A percentile compares a stretch with the other conserved stretches of the same genome.
phyloP scores from a whole-genome alignment of 2,888 invertebrate species.

The Labia minor region DNA sequence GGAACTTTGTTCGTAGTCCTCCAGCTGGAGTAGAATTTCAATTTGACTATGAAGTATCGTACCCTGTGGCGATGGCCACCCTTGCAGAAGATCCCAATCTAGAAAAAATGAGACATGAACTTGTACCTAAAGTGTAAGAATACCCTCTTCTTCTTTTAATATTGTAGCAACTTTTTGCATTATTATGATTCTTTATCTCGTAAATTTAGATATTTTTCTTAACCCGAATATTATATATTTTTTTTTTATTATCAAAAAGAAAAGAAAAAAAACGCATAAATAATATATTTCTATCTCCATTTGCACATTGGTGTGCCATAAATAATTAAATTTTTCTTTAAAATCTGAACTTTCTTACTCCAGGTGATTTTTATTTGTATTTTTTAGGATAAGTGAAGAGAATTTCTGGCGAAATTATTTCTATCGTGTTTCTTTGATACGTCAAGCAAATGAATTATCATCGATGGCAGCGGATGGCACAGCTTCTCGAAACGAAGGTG shows the following conservation, averaged over 20 bases:
- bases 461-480: constrained; percentile 43
- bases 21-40: constrained; percentile 90
- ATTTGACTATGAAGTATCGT: constrained; percentile 87
- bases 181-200: neutral
- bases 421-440: constrained; percentile 95
- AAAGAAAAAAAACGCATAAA: too few species aligned
- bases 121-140: constrained; percentile 97
- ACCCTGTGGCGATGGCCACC: constrained; percentile 87
- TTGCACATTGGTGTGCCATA: too few species aligned
- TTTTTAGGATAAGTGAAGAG: constrained; percentile 81
- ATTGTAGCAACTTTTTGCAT: too few species aligned
- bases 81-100: constrained; percentile 91
- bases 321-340: too few species aligned
- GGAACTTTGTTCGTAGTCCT: constrained; percentile 95
- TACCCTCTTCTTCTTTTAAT: constrained; percentile 15
- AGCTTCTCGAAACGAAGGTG: neutral
- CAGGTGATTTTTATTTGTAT: constrained; percentile 21
- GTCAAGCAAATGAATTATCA: constrained; percentile 86
- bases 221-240: too few species aligned
- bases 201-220: neutral
- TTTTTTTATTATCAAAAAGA: too few species aligned
- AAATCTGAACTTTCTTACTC: too few species aligned
- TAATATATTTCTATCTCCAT: too few species aligned
- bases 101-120: constrained; percentile 96
- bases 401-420: constrained; percentile 99